Conservation (phyloP, 2,113 vertebrate species). For the Myrmecophaga tridactyla region DNA sequence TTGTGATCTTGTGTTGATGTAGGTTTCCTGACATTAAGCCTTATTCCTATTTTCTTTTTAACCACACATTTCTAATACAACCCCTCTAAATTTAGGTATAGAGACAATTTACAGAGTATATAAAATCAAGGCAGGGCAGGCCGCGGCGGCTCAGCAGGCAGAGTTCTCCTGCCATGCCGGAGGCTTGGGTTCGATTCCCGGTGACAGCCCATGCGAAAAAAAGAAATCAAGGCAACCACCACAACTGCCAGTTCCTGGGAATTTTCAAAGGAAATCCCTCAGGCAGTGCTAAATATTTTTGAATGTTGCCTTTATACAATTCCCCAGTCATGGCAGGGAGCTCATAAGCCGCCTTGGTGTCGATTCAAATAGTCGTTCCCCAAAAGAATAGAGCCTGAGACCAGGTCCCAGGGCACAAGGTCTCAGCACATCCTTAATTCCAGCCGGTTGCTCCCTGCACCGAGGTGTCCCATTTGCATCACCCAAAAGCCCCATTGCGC, state of each 20-base stretch:
- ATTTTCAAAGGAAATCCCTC: neutral
- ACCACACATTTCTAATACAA: neutral
- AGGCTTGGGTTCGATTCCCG: no score
- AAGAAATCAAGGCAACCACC: neutral
- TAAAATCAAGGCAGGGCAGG: neutral
- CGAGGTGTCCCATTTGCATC: neutral
- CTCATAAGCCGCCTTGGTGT: neutral
- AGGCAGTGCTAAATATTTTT: neutral
- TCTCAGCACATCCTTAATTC: neutral
- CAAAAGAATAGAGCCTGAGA: neutral
- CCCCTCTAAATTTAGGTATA: neutral
- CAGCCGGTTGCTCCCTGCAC: neutral
- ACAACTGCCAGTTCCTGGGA: neutral
- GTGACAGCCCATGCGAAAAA: no score
- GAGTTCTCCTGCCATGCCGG: no score
- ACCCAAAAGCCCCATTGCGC: accelerated
- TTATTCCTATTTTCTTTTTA: neutral
- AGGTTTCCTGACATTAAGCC: neutral
- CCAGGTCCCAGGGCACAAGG: neutral
- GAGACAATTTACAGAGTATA: neutral
- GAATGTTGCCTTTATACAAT: neutral
- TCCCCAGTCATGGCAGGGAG: neutral
- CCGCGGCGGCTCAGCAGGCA: no score
- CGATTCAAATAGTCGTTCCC: neutral
- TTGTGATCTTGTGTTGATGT: neutral